A percentile compares a stretch with the other conserved stretches of the same genome.
Conservation (phyloP, 2,888 invertebrate species). For the Hecatera dysodea region DNA sequence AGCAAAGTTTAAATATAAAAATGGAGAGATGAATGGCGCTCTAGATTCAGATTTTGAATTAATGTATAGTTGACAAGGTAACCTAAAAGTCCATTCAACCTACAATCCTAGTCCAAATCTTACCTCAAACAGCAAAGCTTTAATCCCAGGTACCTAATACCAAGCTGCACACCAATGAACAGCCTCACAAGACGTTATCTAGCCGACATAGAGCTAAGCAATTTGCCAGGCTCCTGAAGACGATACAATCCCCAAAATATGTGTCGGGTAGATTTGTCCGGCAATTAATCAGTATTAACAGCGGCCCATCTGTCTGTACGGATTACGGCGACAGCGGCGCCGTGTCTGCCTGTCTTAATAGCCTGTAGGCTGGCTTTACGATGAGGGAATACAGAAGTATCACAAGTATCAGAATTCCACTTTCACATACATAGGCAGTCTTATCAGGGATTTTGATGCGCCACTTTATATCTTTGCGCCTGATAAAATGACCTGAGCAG, state of each 20-base stretch:
- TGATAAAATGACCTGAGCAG: background rate
- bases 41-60: background rate
- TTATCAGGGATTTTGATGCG: background rate
- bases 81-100: constrained; percentile 3
- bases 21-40: too few relatives aligned
- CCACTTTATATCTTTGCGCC: background rate
- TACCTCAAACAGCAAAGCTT: background rate
- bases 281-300: constrained; percentile 72
- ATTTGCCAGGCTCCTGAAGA: constrained; percentile 59
- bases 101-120: constrained; percentile 1
- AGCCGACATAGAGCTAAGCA: constrained; percentile 48
- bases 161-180: constrained; percentile 20
- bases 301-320: constrained; percentile 67
- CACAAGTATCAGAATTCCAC: constrained; percentile 10
- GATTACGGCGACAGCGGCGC: constrained; percentile 66
- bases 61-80: background rate
- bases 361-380: constrained; percentile 42
- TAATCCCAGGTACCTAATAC: constrained; percentile 24
- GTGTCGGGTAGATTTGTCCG: constrained; percentile 66
- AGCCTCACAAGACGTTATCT: constrained; percentile 52
- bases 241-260: constrained; percentile 70
- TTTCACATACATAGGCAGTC: background rate
- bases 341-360: constrained; percentile 60
- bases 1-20: too few relatives aligned
- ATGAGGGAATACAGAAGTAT: constrained; percentile 20